Percentiles rank a stretch among this genome's conserved stretches.
Evolutionary conservation across 2,888 invertebrate species (phyloP).

Genomic region (Agonopterix arenella): DNA sequence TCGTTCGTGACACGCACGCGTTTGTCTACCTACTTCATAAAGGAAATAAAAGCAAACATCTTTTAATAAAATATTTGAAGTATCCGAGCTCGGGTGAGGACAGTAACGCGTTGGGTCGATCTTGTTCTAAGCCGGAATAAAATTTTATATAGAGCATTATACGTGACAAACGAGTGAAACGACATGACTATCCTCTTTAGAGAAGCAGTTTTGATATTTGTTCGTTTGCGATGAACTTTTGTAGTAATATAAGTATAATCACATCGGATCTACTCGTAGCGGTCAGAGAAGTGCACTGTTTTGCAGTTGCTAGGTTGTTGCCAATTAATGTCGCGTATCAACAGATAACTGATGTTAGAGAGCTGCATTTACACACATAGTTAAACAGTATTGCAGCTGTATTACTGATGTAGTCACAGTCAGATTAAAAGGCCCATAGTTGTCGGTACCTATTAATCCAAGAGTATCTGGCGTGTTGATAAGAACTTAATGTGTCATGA

Average conservation of each 20-base stretch:
- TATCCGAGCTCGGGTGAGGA: constrained; percentile 33
- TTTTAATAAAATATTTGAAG: constrained; percentile 42
- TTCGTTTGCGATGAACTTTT: constrained; percentile 12
- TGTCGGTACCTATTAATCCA: neutral
- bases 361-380: neutral
- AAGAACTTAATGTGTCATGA: constrained; percentile 32
- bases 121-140: constrained; percentile 52
- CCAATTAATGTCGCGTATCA: too few species aligned
- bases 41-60: constrained; percentile 27
- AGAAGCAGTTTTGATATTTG: constrained; percentile 28
- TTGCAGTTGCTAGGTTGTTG: too few species aligned
- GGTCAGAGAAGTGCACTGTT: too few species aligned
- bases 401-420: constrained; percentile 24
- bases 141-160: constrained; percentile 61
- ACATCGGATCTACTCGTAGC: too few species aligned
- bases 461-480: constrained; percentile 15
- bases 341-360: neutral
- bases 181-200: constrained; percentile 49
- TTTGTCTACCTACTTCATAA: constrained; percentile 24
- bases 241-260: neutral
- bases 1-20: constrained; percentile 17
- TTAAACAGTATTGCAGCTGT: neutral
- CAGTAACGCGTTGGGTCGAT: constrained; percentile 40
- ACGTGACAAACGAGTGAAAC: constrained; percentile 56
- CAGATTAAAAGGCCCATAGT: constrained; percentile 20